Percentiles rank a stretch among this genome's conserved stretches.
These are phyloP conservation scores for Hydrotaea diabolus DNA, from an alignment of 2,888 invertebrate species.

Conservation along the genomic window DNA sequence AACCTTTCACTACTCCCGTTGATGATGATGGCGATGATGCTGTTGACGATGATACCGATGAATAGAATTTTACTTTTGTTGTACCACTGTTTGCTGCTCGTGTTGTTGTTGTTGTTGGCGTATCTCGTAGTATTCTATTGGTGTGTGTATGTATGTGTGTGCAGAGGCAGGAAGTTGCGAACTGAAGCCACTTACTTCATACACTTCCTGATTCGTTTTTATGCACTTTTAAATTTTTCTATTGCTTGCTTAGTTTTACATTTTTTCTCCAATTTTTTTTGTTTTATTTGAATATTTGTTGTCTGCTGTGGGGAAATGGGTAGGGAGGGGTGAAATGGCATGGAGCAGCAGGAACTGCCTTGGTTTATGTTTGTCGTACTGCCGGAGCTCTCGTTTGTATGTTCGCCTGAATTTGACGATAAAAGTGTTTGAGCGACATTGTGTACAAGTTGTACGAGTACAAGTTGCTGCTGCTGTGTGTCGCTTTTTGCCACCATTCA, in stretches of 20 bases:
- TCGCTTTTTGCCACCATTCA: constrained; percentile 9
- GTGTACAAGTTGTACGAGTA: no score
- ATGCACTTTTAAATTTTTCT: constrained; percentile 65
- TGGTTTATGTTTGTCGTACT: background rate
- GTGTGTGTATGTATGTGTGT: background rate
- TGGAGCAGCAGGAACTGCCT: background rate
- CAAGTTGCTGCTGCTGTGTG: constrained; percentile 36
- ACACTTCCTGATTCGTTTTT: constrained; percentile 67
- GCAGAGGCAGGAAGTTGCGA: constrained; percentile 60
- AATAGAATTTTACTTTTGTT: background rate
- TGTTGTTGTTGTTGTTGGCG: background rate
- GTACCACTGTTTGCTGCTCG: background rate
- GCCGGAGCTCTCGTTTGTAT: background rate
- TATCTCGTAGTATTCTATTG: background rate
- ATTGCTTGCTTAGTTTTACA: constrained; percentile 36
- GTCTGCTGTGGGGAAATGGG: no score
- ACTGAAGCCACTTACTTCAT: constrained; percentile 67
- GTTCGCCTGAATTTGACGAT: background rate
- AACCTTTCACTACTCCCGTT: background rate
- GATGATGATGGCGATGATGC: background rate
- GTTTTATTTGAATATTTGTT: constrained; percentile 34
- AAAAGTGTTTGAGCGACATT: constrained; percentile 65
- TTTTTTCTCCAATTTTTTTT: constrained; percentile 35
- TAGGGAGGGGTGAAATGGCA: background rate
- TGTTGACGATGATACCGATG: constrained; percentile 7